Evolutionary conservation across 2,888 invertebrate species (phyloP), one percentile per base, ranked within the genome.

Genomic region (Cheilosia grossa): DNA sequence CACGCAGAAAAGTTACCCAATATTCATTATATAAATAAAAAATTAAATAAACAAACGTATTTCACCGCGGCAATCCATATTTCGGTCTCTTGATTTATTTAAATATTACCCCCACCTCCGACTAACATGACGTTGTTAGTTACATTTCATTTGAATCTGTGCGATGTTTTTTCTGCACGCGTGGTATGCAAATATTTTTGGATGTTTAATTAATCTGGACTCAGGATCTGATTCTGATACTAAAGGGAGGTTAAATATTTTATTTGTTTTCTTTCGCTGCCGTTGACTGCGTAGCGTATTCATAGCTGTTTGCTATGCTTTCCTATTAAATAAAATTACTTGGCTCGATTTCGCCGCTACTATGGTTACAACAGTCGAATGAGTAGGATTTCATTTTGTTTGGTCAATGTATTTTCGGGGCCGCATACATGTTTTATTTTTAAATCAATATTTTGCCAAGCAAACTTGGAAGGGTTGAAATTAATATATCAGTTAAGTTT

Each of bases 281-380:
- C 63, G 47, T 47, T 56, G 42, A 49, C 37, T 44, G 53, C 13
- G 27, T 69, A 37, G 10, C 37, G 30, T 30, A 30, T 30, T 30
- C 37, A 37, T 37, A 37, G 27, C 17, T 58, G 58, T 64, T 70
- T 70, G 49, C 30, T 21, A n/a, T n/a, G 27, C 54, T 73, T 51
- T 59, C 42, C 70, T 70, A 70, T 79, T 66, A 70, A 82, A 79
- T 47, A 64, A 66, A 53, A 66, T 79, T 73, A 66, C 66, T 77
- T 64, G 44, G 64, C 70, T 77, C 70, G 77, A 53, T 77, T 82
- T 69, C 51, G 17, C 42, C 53, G 81, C 49, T 53, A 19, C 74
- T 49, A 74, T 80, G 80, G 74, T 24, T 21, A 80, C 74, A 63
- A 61, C 54, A 54, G 61, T 33, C 53, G 40, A 37, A 49, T 49